Percentiles rank a stretch among this genome's conserved stretches.
phyloP scores from a whole-genome alignment of 2,888 invertebrate genomes.

The Rhagophthalmus giganteus region DNA sequence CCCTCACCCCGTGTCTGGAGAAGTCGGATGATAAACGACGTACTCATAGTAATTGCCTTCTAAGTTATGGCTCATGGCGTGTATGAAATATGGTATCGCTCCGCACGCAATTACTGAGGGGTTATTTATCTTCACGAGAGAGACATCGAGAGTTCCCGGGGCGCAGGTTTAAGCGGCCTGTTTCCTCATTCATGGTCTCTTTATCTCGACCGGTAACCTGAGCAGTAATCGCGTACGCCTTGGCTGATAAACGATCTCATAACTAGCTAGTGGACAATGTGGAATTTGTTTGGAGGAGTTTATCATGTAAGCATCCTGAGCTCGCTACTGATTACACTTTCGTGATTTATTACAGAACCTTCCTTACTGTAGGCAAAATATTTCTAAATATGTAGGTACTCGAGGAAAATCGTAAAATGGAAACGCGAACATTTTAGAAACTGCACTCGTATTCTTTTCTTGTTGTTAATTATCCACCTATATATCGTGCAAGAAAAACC shows the following conservation, averaged over 20 bases:
- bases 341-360: constrained; percentile 40
- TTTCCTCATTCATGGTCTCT: constrained; percentile 50
- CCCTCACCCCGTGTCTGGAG: constrained; percentile 47
- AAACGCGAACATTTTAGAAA: neutral
- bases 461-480: too few relatives aligned
- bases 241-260: constrained; percentile 46
- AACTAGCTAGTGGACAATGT: constrained; percentile 50
- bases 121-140: constrained; percentile 58
- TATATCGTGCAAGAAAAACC: too few relatives aligned
- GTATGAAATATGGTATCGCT: constrained; percentile 63
- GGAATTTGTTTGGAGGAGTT: constrained; percentile 52
- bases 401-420: neutral
- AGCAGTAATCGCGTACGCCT: constrained; percentile 29
- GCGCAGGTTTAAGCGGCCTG: constrained; percentile 44
- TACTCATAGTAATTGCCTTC: constrained; percentile 64
- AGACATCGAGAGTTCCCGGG: constrained; percentile 40
- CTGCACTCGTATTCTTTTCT: too few relatives aligned
- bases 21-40: constrained; percentile 60
- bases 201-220: constrained; percentile 42
- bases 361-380: constrained; percentile 21
- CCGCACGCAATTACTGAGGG: constrained; percentile 62
- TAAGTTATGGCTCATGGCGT: constrained; percentile 63
- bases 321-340: constrained; percentile 43
- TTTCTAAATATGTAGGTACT: constrained; percentile 7
- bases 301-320: constrained; percentile 48